phyloP scores from a whole-genome alignment of 2,797 vertebrate genomes.

The Podargus strigoides region DNA sequence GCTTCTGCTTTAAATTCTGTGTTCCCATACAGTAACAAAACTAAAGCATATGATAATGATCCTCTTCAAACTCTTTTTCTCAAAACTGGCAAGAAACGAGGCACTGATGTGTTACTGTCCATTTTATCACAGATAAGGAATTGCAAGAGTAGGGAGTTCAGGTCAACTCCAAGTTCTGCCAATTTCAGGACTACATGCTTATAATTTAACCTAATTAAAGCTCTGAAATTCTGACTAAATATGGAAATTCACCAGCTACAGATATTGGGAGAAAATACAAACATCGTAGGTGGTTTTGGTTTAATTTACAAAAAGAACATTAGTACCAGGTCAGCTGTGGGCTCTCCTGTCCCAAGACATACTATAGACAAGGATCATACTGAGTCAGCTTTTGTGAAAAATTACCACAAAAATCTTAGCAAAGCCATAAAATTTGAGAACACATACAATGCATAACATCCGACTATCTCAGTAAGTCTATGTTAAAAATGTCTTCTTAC shows the following conservation, averaged over 20 bases:
- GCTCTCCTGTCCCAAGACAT: rapidly evolving
- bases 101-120: neutral
- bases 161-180: neutral
- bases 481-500: neutral
- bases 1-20: neutral
- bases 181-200: neutral
- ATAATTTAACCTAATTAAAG: neutral
- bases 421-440: neutral
- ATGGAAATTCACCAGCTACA: neutral
- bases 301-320: neutral
- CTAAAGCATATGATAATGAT: neutral
- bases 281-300: neutral
- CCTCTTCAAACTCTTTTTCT: neutral
- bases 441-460: neutral
- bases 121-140: neutral
- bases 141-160: neutral
- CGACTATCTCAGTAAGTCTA: neutral
- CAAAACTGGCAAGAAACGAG: neutral
- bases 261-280: neutral
- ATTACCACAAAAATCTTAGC: neutral
- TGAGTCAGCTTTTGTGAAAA: neutral
- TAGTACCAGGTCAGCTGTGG: neutral
- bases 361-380: too few relatives aligned
- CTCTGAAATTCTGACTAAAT: neutral
- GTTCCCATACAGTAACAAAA: neutral